Percentiles rank a stretch among this genome's conserved stretches.
Evolutionary conservation across 2,888 invertebrate species (phyloP).

Genomic region (Dolichopus griseipennis): DNA sequence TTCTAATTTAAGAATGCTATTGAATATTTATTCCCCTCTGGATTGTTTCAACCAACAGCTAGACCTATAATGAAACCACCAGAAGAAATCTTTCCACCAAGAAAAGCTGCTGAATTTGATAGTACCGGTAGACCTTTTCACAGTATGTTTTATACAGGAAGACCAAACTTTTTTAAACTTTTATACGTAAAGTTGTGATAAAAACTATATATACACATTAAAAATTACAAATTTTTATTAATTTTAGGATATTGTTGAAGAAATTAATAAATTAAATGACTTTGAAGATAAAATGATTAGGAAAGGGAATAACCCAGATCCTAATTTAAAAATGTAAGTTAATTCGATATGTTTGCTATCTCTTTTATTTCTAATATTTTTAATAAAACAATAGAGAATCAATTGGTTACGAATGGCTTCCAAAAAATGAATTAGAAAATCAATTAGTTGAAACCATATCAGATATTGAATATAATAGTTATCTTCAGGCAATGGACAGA

Average conservation of each 20-base stretch:
- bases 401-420: conserved; percentile 55
- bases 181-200: conserved; percentile 59
- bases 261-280: conserved; percentile 56
- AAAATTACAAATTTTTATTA: conserved; percentile 14
- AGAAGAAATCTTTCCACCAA: conserved; percentile 70
- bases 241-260: conserved; percentile 57
- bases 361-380: conserved; percentile 14
- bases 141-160: conserved; percentile 83
- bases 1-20: conserved; percentile 63
- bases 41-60: conserved; percentile 73
- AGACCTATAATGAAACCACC: conserved; percentile 87
- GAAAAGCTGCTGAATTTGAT: conserved; percentile 85
- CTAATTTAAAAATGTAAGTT: conserved; percentile 51
- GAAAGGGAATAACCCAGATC: conserved; percentile 53
- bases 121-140: conserved; percentile 84
- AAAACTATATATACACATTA: background rate
- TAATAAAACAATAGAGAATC: conserved; percentile 47
- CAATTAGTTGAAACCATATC: conserved; percentile 56
- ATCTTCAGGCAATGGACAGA: conserved; percentile 62
- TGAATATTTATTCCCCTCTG: conserved; percentile 92
- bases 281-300: conserved; percentile 62
- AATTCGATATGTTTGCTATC: background rate
- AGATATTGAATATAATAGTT: conserved; percentile 64
- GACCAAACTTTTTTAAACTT: conserved; percentile 73
- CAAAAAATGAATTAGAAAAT: conserved; percentile 56